Conservation (phyloP, 2,888 invertebrate genomes). For the Melieria crassipennis region DNA sequence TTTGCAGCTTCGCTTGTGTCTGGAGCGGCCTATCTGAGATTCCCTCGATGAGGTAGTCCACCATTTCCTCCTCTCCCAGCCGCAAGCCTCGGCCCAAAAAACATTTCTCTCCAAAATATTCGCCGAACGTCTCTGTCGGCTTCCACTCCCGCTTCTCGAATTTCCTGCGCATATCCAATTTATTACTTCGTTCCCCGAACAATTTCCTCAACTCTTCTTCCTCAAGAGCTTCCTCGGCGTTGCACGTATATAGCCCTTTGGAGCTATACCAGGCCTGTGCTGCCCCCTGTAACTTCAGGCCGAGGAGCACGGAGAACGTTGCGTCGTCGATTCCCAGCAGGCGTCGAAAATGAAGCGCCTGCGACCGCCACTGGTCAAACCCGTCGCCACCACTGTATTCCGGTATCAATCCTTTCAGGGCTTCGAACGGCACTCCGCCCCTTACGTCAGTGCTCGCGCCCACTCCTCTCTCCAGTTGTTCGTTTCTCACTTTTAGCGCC, state of each 20-base stretch:
- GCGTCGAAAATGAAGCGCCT: slow-evolving; percentile 6
- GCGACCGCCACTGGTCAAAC: slow-evolving; percentile 7
- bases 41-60: slow-evolving; percentile 16
- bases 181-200: neutral
- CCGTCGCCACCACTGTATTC: slow-evolving; percentile 20
- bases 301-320: neutral
- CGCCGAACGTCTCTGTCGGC: neutral
- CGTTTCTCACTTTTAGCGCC: neutral
- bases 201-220: neutral
- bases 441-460: neutral
- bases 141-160: slow-evolving; percentile 10
- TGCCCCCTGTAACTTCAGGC: neutral
- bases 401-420: slow-evolving; percentile 6
- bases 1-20: slow-evolving; percentile 24
- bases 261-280: slow-evolving; percentile 8
- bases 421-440: slow-evolving; percentile 4
- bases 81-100: neutral
- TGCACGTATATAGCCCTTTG: neutral
- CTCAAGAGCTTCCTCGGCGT: slow-evolving; percentile 6
- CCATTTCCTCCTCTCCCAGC: slow-evolving; percentile 6
- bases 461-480: neutral
- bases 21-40: slow-evolving; percentile 28
- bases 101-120: slow-evolving; percentile 17
- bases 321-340: slow-evolving; percentile 4
- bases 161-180: neutral